These are phyloP conservation scores for Cyphomyrus plagiostoma DNA, from an alignment of 2,113 vertebrate species.

Conservation along the genomic window DNA sequence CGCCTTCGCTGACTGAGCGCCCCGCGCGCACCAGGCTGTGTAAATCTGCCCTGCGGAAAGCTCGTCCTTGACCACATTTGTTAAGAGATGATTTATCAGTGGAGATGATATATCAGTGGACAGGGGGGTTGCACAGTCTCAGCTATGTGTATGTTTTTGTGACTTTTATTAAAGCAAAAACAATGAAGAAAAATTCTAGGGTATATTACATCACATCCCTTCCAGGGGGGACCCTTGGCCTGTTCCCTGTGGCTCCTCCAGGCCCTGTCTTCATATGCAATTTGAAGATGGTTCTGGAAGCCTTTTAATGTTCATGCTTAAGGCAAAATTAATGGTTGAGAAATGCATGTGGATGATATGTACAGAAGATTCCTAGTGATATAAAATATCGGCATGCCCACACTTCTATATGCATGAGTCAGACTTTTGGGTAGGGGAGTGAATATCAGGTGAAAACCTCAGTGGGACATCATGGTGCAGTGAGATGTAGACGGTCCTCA, in stretches of 20 bases:
- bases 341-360: neutral
- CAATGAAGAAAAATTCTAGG: neutral
- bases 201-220: neutral
- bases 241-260: neutral
- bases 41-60: constrained; percentile 40
- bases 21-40: constrained; percentile 17
- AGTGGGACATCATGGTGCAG: neutral
- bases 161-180: neutral
- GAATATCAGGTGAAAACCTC: neutral
- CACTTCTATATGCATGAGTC: neutral
- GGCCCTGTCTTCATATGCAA: neutral
- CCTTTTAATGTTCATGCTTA: neutral
- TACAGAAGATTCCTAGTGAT: neutral
- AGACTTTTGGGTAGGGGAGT: neutral
- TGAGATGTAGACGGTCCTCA: neutral
- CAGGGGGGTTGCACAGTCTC: neutral
- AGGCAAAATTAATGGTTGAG: neutral
- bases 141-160: neutral
- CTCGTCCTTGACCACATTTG: constrained; percentile 36
- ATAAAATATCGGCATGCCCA: neutral
- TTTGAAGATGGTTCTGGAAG: neutral
- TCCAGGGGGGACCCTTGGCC: neutral
- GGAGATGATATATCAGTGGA: neutral
- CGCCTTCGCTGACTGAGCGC: constrained; percentile 46
- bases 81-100: constrained; percentile 36